Evolutionary conservation across 2,797 vertebrate genomes (phyloP).

Genomic region (Diglossa cyanea): DNA sequence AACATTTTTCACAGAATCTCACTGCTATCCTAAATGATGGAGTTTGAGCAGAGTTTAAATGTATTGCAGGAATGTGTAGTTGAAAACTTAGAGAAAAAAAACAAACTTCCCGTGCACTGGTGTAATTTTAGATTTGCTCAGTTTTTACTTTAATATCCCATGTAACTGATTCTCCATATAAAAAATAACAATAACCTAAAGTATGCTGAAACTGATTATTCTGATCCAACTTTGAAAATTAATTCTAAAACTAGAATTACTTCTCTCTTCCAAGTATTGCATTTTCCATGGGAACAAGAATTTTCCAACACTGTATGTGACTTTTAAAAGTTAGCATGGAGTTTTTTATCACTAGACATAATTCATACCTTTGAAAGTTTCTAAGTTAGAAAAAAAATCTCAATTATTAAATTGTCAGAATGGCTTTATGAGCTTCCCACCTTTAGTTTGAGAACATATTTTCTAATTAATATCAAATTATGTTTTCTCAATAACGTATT

Average conservation of each 20-base stretch:
- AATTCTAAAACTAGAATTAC: background rate
- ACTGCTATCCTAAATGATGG: background rate
- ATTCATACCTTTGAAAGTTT: background rate
- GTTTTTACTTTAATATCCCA: background rate
- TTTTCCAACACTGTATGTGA: background rate
- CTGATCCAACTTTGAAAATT: background rate
- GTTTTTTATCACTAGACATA: background rate
- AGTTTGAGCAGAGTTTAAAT: background rate
- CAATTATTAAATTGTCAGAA: background rate
- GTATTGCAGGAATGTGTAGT: background rate
- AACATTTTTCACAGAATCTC: background rate
- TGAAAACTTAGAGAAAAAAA: background rate
- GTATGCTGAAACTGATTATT: background rate
- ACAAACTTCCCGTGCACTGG: background rate
- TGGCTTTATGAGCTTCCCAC: background rate
- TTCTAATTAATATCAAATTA: background rate
- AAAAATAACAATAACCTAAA: background rate
- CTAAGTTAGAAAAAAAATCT: background rate
- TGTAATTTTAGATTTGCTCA: background rate
- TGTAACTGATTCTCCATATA: background rate
- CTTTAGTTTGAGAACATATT: background rate
- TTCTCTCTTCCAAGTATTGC: background rate
- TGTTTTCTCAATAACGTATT: background rate
- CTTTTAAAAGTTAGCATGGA: background rate
- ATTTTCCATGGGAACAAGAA: accelerated